Evolutionary conservation across 2,888 invertebrate species (phyloP), one percentile per base, ranked within the genome.

Genomic region (Melangyna quadrimaculata): DNA sequence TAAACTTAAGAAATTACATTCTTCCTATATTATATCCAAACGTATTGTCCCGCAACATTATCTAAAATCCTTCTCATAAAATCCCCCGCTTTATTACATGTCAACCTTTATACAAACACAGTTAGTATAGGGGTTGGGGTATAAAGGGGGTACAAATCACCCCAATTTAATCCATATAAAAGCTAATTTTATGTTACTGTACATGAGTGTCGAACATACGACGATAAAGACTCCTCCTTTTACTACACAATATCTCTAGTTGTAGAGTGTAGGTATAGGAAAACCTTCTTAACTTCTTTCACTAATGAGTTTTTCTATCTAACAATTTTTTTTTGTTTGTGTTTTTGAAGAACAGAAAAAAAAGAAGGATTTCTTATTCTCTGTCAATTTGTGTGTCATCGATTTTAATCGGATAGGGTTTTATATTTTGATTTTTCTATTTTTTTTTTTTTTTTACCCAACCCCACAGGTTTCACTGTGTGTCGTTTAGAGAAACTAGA

Each of bases 11-110:
- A 67, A 67, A 67, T 67, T 35, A 67, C 67, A 51, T 67, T 67
- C 35, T 67, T 51, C 10, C 67, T 67, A 51, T 51, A n/a, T n/a
- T n/a, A n/a, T n/a, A 35, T 67, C 51, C 12, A 40, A 67, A 67
- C 22, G 22, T 51, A 51, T 51, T 45, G 45, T 65, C 24, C 57
- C 51, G 51, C 51, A 37, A 59, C 57, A 69, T 75, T 65, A 70
- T 75, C 63, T 51, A 22, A 40, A 69, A 22, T 40, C 65, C 29
- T 74, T 67, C 45, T 48, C 57, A 79, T 84, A 79, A 79, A 84
- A 75, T 65, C 35, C 74, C 74, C 71, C 71, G 67, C 45, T 80
- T 84, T 77, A 84, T 80, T 72, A 61, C 75, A 59, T 69, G 67
- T 77, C 77, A 71, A 17, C 40, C 59, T 61, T n/a, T n/a, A 19